A percentile compares a stretch with the other conserved stretches of the same genome.
phyloP scores from a whole-genome alignment of 2,797 vertebrate species.

The Cynopterus sphinx region DNA sequence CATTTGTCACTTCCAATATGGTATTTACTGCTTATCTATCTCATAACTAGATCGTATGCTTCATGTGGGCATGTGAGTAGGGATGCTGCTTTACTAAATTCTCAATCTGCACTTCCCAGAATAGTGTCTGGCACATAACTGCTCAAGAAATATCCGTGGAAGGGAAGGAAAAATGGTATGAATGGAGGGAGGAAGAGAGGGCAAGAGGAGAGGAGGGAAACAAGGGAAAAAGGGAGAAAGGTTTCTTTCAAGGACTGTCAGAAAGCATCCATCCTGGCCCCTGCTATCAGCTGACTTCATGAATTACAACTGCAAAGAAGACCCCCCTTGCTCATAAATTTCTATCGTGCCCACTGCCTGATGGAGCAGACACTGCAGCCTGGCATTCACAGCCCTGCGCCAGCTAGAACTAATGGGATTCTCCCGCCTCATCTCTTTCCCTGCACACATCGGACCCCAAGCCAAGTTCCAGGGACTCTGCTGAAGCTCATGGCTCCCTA shows the following conservation, averaged over 20 bases:
- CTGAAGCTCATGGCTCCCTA: neutral
- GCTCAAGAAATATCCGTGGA: neutral
- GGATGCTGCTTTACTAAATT: neutral
- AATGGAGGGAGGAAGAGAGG: too few species aligned
- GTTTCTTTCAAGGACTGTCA: neutral
- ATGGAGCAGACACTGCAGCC: neutral
- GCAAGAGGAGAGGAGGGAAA: too few species aligned
- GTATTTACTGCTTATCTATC: neutral
- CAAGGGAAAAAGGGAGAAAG: neutral
- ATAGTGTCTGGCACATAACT: neutral
- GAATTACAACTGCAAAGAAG: neutral
- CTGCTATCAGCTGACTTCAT: neutral
- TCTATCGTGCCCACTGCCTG: neutral
- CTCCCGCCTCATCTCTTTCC: neutral
- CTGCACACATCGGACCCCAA: neutral
- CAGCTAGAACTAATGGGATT: accelerated
- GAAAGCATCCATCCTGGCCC: neutral
- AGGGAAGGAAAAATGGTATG: too few species aligned
- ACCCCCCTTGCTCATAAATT: neutral
- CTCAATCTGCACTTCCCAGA: neutral
- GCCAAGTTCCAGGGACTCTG: neutral
- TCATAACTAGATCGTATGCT: neutral
- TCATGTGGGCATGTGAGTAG: neutral
- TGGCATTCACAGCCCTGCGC: neutral
- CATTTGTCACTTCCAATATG: neutral